phyloP scores from a whole-genome alignment of 2,888 invertebrate genomes.

The Incurvaria masculella region DNA sequence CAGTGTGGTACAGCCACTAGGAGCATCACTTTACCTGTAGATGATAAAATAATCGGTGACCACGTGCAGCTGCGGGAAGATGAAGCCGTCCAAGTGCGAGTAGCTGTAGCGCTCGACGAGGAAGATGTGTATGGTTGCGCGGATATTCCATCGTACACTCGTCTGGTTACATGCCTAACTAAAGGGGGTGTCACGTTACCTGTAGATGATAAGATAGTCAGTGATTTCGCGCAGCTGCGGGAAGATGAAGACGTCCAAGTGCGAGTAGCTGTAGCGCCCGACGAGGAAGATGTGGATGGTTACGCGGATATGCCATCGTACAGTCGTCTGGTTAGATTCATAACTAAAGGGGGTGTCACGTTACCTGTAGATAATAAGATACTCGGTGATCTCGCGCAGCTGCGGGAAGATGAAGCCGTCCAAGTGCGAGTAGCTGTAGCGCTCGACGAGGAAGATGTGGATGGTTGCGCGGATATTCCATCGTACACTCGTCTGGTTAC shows the following conservation, averaged over 20 bases:
- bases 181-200: constrained; percentile 22
- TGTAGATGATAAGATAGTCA: constrained; percentile 82
- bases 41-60: constrained; percentile 89
- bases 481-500: too few species aligned
- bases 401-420: constrained; percentile 75
- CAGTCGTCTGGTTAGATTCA: too few species aligned
- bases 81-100: constrained; percentile 60
- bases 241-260: constrained; percentile 68
- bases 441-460: constrained; percentile 80
- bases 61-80: constrained; percentile 83
- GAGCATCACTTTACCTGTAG: constrained; percentile 49
- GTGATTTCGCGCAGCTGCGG: constrained; percentile 89
- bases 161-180: too few species aligned
- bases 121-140: constrained; percentile 83
- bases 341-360: neutral
- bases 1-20: too few species aligned
- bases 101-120: constrained; percentile 71
- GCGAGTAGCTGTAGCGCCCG: constrained; percentile 61
- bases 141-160: too few species aligned
- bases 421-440: constrained; percentile 57
- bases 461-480: too few species aligned
- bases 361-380: constrained; percentile 73
- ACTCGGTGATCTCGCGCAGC: constrained; percentile 89
- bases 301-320: too few species aligned
- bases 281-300: constrained; percentile 85